Conservation (phyloP, 2,113 vertebrate genomes). For the Rallus limicola region DNA sequence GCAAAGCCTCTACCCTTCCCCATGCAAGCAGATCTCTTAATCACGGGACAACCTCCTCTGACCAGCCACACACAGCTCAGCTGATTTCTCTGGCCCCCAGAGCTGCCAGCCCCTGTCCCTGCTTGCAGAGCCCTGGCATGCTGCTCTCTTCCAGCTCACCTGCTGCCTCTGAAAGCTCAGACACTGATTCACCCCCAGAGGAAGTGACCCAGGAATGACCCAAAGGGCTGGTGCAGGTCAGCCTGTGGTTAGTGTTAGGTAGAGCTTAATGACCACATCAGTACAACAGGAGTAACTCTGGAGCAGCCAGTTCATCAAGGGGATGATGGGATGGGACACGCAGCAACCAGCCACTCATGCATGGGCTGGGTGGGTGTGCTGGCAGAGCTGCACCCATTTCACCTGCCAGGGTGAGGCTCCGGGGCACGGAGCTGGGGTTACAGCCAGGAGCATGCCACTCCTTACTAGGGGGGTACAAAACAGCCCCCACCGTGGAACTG, state of each 20-base stretch:
- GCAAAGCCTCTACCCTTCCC: neutral
- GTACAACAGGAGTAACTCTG: neutral
- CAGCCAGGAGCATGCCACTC: neutral
- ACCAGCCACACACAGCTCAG: neutral
- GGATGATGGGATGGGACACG: neutral
- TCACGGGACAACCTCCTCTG: neutral
- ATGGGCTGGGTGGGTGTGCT: neutral
- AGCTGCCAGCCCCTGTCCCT: neutral
- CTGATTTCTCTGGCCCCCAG: neutral
- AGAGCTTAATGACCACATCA: neutral
- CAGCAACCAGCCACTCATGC: rapidly evolving
- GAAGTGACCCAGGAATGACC: neutral
- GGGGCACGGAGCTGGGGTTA: rapidly evolving
- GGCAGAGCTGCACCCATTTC: neutral
- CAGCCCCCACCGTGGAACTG: rapidly evolving
- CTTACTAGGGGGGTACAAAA: neutral
- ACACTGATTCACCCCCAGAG: neutral
- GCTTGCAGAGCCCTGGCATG: neutral
- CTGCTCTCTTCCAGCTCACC: neutral
- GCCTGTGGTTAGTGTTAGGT: neutral
- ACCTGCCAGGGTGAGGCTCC: rapidly evolving
- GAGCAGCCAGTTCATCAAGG: neutral
- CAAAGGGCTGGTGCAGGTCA: neutral
- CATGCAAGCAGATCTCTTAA: too few relatives aligned
- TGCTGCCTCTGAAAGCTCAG: neutral